Conservation (phyloP, 1,140 invertebrate species). For the Drosophila varians region DNA sequence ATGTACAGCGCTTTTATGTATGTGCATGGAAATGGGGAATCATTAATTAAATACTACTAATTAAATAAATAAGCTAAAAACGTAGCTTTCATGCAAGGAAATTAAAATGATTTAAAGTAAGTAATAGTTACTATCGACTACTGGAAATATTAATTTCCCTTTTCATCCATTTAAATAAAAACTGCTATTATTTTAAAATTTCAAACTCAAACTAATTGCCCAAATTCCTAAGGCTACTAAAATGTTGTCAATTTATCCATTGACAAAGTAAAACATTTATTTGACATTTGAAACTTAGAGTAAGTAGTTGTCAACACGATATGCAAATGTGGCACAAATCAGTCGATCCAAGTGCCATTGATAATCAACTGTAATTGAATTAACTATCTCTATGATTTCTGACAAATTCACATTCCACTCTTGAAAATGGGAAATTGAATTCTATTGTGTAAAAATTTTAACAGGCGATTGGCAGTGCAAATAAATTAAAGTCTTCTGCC, state of each 20-base stretch:
- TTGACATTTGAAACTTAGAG: slow-evolving; percentile 16
- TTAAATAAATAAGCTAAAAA: slow-evolving; percentile 18
- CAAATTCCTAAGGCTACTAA: too few species aligned
- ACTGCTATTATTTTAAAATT: too few species aligned
- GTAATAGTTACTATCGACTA: too few species aligned
- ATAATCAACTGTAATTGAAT: slow-evolving; percentile 38
- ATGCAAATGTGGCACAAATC: slow-evolving; percentile 31
- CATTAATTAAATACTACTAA: slow-evolving; percentile 22
- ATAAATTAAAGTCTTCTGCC: slow-evolving; percentile 14
- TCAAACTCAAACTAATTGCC: too few species aligned
- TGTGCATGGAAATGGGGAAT: not conserved
- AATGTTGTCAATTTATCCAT: too few species aligned
- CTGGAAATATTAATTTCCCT: too few species aligned
- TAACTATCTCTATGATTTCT: slow-evolving; percentile 21
- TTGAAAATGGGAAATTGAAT: slow-evolving; percentile 41
- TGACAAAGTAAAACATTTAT: slow-evolving; percentile 6
- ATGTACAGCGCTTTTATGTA: not conserved
- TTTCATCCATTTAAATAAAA: too few species aligned
- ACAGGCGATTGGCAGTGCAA: slow-evolving; percentile 8
- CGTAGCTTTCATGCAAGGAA: too few species aligned
- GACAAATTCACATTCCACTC: slow-evolving; percentile 33
- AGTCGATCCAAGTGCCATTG: slow-evolving; percentile 23
- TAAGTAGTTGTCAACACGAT: slow-evolving; percentile 34
- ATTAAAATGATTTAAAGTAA: too few species aligned
- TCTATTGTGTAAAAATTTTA: slow-evolving; percentile 23